These are phyloP conservation scores for Myanophis thanlyinensis DNA, from an alignment of 2,113 vertebrate species.

Conservation along the genomic window DNA sequence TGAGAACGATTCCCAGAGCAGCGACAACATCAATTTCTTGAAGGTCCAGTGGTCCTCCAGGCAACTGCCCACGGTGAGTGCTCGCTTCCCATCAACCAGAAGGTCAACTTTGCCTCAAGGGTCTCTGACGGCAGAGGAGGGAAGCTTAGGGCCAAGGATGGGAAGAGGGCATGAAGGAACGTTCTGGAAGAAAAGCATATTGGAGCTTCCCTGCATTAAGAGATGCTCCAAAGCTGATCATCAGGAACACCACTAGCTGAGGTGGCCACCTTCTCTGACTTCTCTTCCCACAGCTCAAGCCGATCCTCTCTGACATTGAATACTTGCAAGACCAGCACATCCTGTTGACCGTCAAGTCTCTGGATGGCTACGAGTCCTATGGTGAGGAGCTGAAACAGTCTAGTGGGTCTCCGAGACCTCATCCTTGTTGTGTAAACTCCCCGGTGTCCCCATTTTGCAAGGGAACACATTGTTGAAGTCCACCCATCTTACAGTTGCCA, in stretches of 20 bases:
- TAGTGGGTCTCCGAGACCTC: neutral
- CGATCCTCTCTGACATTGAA: slow-evolving; percentile 94
- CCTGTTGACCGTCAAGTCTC: slow-evolving; percentile 91
- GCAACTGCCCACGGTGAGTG: slow-evolving; percentile 87
- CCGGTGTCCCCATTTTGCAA: neutral
- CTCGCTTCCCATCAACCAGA: neutral
- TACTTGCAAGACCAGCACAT: slow-evolving; percentile 98
- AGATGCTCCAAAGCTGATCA: neutral
- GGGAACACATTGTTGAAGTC: neutral
- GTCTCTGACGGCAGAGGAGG: neutral
- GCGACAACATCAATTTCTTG: slow-evolving; percentile 95
- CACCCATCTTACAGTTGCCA: neutral
- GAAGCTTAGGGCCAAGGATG: neutral
- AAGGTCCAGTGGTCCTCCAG: slow-evolving; percentile 94
- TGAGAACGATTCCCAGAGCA: slow-evolving; percentile 94
- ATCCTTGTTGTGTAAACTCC: neutral
- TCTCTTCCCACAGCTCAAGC: slow-evolving; percentile 76
- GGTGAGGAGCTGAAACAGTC: slow-evolving; percentile 66
- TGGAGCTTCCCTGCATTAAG: neutral
- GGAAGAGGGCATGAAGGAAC: neutral
- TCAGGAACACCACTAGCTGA: neutral
- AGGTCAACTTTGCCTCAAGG: neutral
- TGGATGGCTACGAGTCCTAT: slow-evolving; percentile 93
- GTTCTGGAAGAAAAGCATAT: neutral
- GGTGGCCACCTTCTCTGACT: neutral